Percentiles rank a stretch among this genome's conserved stretches.
Conservation (phyloP, 1,140 invertebrate species). For the Sesamia nonagrioides region DNA sequence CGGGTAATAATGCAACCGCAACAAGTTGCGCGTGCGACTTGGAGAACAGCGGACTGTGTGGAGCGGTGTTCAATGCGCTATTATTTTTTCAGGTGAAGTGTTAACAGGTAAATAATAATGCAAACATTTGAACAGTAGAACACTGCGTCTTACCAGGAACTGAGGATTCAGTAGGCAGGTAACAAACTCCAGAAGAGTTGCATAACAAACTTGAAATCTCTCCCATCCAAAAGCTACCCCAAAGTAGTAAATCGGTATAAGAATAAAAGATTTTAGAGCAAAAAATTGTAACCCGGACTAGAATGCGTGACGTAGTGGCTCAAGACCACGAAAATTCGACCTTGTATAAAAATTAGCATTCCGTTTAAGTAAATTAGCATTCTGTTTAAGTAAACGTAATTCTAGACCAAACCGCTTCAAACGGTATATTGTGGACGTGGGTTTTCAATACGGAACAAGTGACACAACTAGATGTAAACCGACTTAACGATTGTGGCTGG, state of each 20-base stretch:
- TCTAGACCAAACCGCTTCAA: slow-evolving; percentile 21
- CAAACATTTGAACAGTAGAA: too few species aligned
- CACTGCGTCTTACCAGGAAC: too few species aligned
- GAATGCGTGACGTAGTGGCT: neutral
- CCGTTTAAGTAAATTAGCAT: slow-evolving; percentile 19
- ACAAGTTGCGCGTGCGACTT: slow-evolving; percentile 9
- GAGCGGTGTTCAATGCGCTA: neutral
- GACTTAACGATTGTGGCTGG: neutral
- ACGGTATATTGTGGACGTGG: neutral
- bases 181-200: too few species aligned
- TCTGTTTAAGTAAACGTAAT: slow-evolving; percentile 14
- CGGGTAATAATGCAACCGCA: slow-evolving; percentile 26
- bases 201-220: too few species aligned
- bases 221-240: too few species aligned
- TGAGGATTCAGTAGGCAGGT: too few species aligned
- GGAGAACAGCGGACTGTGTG: slow-evolving; percentile 7
- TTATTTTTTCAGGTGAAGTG: neutral
- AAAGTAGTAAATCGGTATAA: too few species aligned
- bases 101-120: too few species aligned
- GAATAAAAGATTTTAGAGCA: too few species aligned
- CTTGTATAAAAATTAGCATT: slow-evolving; percentile 26
- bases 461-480: neutral
- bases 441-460: neutral
- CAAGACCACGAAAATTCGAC: slow-evolving; percentile 3
- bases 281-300: too few species aligned